Evolutionary conservation across 1,140 invertebrate species (phyloP).

Genomic region (Cydia pomonella): DNA sequence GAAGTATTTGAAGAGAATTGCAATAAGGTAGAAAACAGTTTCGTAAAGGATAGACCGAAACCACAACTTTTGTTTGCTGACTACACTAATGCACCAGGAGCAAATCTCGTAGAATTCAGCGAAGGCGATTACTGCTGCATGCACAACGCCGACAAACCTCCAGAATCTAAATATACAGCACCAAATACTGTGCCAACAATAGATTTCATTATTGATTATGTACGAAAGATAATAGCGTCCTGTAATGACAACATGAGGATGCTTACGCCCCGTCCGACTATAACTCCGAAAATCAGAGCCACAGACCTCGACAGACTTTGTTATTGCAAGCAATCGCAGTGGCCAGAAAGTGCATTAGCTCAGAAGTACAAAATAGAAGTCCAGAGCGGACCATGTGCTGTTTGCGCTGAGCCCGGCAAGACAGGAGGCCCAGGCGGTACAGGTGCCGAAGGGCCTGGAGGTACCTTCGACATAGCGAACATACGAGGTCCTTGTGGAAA

Average conservation of each 20-base stretch:
- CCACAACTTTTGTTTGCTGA: constrained; percentile 52
- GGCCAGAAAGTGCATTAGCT: constrained; percentile 62
- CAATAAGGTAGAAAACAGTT: constrained; percentile 69
- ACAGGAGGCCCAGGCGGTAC: constrained; percentile 35
- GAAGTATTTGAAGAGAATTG: constrained; percentile 64
- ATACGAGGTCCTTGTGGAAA: constrained; percentile 73
- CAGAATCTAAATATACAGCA: constrained; percentile 60
- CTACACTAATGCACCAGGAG: constrained; percentile 70
- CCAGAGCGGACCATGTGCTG: constrained; percentile 59
- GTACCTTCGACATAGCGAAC: constrained; percentile 68
- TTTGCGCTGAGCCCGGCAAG: constrained; percentile 58
- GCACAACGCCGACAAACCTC: constrained; percentile 66
- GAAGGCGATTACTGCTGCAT: constrained; percentile 71
- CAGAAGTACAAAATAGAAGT: constrained; percentile 61
- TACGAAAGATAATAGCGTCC: constrained; percentile 71
- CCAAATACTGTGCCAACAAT: constrained; percentile 65
- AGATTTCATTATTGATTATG: constrained; percentile 69
- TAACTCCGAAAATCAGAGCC: constrained; percentile 65
- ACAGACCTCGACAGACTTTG: constrained; percentile 72
- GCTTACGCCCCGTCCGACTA: constrained; percentile 70
- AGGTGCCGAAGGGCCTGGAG: constrained; percentile 36
- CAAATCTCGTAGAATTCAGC: constrained; percentile 64
- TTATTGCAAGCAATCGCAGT: constrained; percentile 67
- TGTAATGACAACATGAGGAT: constrained; percentile 77
- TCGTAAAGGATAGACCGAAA: constrained; percentile 62